phyloP scores from a whole-genome alignment of 2,888 invertebrate species.

The Nesidiocoris tenuis region DNA sequence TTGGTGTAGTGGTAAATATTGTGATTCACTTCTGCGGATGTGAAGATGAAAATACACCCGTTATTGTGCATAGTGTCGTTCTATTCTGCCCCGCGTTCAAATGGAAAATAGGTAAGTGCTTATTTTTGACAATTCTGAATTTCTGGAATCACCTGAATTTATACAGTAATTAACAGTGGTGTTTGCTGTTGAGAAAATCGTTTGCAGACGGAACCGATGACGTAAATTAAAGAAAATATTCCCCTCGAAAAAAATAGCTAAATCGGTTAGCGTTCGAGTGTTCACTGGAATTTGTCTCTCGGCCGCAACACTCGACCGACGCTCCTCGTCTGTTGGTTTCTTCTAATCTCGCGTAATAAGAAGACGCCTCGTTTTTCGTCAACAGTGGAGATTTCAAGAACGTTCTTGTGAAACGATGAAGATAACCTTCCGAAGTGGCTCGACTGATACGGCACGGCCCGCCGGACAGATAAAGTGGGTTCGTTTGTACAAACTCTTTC shows the following conservation, averaged over 20 bases:
- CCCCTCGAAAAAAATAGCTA: no score
- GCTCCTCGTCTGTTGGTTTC: background rate
- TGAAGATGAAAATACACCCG: background rate
- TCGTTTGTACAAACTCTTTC: conserved; percentile 6
- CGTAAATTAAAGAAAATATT: no score
- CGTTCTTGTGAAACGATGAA: conserved; percentile 35
- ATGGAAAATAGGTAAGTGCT: no score
- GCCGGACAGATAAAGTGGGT: conserved; percentile 18
- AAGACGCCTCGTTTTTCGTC: background rate
- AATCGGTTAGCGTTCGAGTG: no score
- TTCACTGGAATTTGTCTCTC: no score
- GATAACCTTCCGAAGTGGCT: conserved; percentile 35
- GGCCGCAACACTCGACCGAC: background rate
- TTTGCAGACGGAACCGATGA: no score
- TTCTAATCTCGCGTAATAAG: background rate
- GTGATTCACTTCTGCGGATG: background rate
- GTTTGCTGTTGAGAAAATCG: no score
- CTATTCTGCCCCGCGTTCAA: no score
- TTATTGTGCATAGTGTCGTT: background rate
- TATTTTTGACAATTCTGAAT: no score
- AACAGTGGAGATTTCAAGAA: conserved; percentile 23
- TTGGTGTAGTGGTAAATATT: no score
- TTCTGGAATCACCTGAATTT: no score
- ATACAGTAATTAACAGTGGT: no score
- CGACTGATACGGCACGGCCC: conserved; percentile 29